Percentiles rank a stretch among this genome's conserved stretches.
These are phyloP conservation scores for Spea bombifrons DNA, from an alignment of 2,113 vertebrate species.

Conservation along the genomic window DNA sequence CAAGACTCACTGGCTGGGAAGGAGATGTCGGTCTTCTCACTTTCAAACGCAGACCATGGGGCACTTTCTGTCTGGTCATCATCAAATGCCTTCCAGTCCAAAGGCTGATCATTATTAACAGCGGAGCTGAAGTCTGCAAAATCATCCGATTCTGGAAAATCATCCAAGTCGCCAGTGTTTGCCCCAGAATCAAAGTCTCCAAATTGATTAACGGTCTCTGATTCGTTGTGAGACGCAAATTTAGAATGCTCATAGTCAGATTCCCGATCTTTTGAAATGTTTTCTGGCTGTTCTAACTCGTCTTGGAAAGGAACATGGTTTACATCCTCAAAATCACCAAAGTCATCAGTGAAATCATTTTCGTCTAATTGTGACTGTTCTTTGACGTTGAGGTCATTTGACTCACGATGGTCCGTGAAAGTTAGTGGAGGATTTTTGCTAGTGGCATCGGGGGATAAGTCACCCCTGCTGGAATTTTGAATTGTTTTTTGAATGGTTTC, in stretches of 20 bases:
- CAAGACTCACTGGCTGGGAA: slow-evolving; percentile 64
- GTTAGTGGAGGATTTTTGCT: slow-evolving; percentile 59
- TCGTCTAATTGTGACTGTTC: slow-evolving; percentile 60
- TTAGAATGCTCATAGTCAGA: neutral
- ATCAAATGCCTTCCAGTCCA: slow-evolving; percentile 80
- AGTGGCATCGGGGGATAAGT: slow-evolving; percentile 69
- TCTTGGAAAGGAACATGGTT: slow-evolving; percentile 57
- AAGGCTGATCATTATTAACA: slow-evolving; percentile 57
- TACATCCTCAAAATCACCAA: slow-evolving; percentile 65
- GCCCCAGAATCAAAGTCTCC: slow-evolving; percentile 67
- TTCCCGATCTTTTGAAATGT: neutral
- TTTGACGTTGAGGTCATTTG: slow-evolving; percentile 53
- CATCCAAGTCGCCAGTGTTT: slow-evolving; percentile 60
- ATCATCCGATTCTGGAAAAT: slow-evolving; percentile 81
- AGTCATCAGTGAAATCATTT: slow-evolving; percentile 59
- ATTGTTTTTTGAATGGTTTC: slow-evolving; percentile 55
- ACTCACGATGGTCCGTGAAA: slow-evolving; percentile 27
- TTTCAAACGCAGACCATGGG: slow-evolving; percentile 76
- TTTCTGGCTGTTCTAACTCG: slow-evolving; percentile 53
- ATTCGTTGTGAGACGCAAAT: slow-evolving; percentile 54
- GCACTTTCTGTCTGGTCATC: slow-evolving; percentile 65
- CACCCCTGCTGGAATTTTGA: slow-evolving; percentile 44
- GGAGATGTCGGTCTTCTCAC: slow-evolving; percentile 61
- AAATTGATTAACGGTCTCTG: slow-evolving; percentile 61
- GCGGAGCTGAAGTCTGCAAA: slow-evolving; percentile 94